These are phyloP conservation scores for Drosophila histrio DNA, from an alignment of 2,888 invertebrate genomes.

Conservation along the genomic window DNA sequence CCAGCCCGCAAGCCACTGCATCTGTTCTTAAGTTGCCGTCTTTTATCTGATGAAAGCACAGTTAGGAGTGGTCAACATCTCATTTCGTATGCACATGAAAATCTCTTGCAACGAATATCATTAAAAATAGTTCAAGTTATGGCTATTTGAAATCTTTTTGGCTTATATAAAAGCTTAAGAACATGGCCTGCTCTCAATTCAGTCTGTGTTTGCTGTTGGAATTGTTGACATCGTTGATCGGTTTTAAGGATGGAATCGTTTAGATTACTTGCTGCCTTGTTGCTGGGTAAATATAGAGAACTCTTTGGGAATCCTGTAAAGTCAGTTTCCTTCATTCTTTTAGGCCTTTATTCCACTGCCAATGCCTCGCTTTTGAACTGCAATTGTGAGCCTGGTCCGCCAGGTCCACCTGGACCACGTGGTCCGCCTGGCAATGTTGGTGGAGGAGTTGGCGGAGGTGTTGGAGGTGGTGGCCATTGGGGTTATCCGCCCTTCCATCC, in stretches of 20 bases:
- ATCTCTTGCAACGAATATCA: constrained; percentile 22
- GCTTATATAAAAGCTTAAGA: constrained; percentile 50
- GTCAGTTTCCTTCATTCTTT: not conserved
- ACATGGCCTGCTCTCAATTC: constrained; percentile 8
- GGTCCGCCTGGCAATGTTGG: constrained; percentile 36
- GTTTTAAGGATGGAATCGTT: constrained; percentile 49
- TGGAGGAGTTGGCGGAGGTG: constrained; percentile 15
- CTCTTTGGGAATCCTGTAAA: not conserved
- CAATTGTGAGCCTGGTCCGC: constrained; percentile 64
- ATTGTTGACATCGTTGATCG: constrained; percentile 70
- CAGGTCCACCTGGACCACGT: constrained; percentile 54
- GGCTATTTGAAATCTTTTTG: too few species aligned
- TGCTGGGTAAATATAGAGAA: constrained; percentile 47
- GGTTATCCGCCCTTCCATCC: constrained; percentile 54
- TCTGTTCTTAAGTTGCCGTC: constrained; percentile 14
- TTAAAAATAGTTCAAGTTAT: constrained; percentile 10
- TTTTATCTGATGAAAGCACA: constrained; percentile 55
- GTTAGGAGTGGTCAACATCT: constrained; percentile 36
- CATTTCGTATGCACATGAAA: constrained; percentile 42
- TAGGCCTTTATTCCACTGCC: constrained; percentile 40
- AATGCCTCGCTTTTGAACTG: constrained; percentile 65
- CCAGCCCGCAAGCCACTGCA: constrained; percentile 23
- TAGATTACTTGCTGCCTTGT: constrained; percentile 29
- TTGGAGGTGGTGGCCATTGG: constrained; percentile 38
- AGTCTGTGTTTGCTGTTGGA: constrained; percentile 35